phyloP scores from a whole-genome alignment of 2,797 vertebrate species.

The Pterois miles region DNA sequence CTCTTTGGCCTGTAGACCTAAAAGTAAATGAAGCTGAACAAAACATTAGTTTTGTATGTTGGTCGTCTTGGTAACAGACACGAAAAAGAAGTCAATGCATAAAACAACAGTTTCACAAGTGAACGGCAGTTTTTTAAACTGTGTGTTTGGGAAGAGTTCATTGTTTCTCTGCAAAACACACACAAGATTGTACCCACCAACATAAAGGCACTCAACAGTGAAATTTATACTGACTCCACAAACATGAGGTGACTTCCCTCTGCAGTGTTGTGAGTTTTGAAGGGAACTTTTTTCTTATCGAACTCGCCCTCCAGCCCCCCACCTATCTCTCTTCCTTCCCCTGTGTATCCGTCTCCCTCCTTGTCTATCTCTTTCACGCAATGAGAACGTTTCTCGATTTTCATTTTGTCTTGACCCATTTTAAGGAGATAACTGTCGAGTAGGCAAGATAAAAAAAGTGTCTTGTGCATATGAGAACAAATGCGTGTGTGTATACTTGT shows the following conservation, averaged over 20 bases:
- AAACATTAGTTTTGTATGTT: slow-evolving; percentile 58
- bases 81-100: slow-evolving; percentile 22
- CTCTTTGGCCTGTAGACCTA: slow-evolving; percentile 57
- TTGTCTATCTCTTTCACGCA: slow-evolving; percentile 56
- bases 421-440: slow-evolving; percentile 67
- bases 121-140: slow-evolving; percentile 24
- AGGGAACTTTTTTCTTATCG: slow-evolving; percentile 59
- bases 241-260: slow-evolving; percentile 33
- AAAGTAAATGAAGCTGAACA: slow-evolving; percentile 33
- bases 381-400: slow-evolving; percentile 55
- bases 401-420: slow-evolving; percentile 73
- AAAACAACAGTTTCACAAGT: slow-evolving; percentile 34
- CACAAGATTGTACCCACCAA: neutral
- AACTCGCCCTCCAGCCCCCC: slow-evolving; percentile 7
- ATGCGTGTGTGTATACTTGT: slow-evolving; percentile 11
- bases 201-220: neutral
- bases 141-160: slow-evolving; percentile 29
- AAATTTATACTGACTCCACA: slow-evolving; percentile 14
- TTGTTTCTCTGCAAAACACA: slow-evolving; percentile 5
- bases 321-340: slow-evolving; percentile 30
- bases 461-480: slow-evolving; percentile 43
- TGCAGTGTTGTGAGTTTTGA: slow-evolving; percentile 42
- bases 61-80: slow-evolving; percentile 69
- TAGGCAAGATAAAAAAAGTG: slow-evolving; percentile 61
- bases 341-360: slow-evolving; percentile 34